A percentile compares a stretch with the other conserved stretches of the same genome.
phyloP scores from a whole-genome alignment of 2,797 vertebrate genomes.

The Sebastiscus tertius region DNA sequence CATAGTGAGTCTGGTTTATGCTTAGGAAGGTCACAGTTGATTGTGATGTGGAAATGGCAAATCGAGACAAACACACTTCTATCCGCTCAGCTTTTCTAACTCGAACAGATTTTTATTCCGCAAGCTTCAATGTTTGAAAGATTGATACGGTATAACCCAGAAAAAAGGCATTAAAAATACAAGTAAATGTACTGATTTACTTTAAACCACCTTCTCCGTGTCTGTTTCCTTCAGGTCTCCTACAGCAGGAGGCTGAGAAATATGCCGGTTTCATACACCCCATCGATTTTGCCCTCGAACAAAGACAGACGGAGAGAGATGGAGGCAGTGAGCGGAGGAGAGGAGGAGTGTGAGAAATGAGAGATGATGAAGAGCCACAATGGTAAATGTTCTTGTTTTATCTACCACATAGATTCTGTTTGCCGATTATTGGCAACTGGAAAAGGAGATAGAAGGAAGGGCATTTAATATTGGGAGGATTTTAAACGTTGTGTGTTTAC shows the following conservation, averaged over 20 bases:
- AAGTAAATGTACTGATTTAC: conserved; percentile 23
- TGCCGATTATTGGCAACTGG: conserved; percentile 22
- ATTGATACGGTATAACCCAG: not conserved
- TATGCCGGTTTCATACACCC: conserved; percentile 75
- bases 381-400: conserved; percentile 47
- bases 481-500: conserved; percentile 33
- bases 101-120: not conserved
- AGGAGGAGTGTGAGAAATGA: conserved; percentile 57
- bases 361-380: conserved; percentile 55
- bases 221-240: conserved; percentile 54
- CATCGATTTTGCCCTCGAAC: conserved; percentile 78
- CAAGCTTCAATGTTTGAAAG: not conserved
- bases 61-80: not conserved
- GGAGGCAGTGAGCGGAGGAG: conserved; percentile 44
- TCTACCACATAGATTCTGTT: conserved; percentile 32
- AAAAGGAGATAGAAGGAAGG: conserved; percentile 6
- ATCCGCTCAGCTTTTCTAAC: not conserved
- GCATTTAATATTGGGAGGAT: conserved; percentile 33
- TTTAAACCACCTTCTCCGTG: conserved; percentile 35
- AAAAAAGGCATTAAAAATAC: not conserved
- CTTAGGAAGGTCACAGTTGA: not conserved
- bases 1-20: not conserved
- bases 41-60: not conserved
- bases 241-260: conserved; percentile 68
- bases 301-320: conserved; percentile 73